Evolutionary conservation across 2,888 invertebrate species (phyloP).

Genomic region (Thumatha senex): DNA sequence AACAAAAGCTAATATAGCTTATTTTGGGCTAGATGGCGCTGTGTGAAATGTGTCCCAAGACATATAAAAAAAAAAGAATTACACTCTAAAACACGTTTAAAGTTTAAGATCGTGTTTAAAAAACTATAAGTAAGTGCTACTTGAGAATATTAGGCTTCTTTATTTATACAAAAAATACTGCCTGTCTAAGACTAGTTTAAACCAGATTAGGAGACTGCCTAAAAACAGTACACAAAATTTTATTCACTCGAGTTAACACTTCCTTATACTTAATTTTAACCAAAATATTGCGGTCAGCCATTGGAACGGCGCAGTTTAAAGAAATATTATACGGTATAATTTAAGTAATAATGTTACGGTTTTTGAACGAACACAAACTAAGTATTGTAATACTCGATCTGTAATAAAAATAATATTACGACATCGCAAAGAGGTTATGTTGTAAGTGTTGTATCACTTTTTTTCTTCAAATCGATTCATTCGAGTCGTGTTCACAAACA

Average conservation of each 20-base stretch:
- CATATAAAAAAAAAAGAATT: no score
- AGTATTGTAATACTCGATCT: not conserved
- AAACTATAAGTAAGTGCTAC: no score
- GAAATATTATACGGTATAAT: not conserved
- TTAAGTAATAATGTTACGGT: not conserved
- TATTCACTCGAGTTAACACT: not conserved
- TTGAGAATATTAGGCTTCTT: no score
- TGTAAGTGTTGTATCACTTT: constrained; percentile 22
- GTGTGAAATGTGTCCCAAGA: no score
- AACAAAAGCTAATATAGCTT: no score
- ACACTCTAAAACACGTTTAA: no score
- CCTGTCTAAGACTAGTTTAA: no score
- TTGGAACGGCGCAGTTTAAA: not conserved
- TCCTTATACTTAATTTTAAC: not conserved
- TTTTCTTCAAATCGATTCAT: constrained; percentile 7
- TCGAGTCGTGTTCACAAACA: not conserved
- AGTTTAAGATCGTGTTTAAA: no score
- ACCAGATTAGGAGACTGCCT: no score
- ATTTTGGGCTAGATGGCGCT: no score
- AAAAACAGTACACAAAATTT: no score
- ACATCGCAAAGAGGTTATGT: constrained; percentile 16
- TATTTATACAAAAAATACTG: no score
- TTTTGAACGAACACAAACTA: not conserved
- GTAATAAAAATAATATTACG: not conserved
- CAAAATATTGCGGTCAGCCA: not conserved